Conservation (phyloP, 2,797 vertebrate genomes). For the Manis crassicaudata region DNA sequence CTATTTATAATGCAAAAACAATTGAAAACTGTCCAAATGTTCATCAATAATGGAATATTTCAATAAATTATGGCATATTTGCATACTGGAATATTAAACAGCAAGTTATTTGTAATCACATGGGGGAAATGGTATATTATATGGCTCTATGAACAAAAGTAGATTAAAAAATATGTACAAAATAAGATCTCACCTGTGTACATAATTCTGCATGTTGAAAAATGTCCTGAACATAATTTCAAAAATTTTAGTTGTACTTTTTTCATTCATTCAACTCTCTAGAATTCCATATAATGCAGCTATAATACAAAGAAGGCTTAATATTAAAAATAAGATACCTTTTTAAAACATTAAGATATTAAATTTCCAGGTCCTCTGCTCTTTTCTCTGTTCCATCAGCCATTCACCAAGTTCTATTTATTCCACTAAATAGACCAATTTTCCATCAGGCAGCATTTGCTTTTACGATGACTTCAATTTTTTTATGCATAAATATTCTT, state of each 20-base stretch:
- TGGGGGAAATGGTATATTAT: neutral
- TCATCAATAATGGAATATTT: slow-evolving; percentile 23
- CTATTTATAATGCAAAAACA: slow-evolving; percentile 23
- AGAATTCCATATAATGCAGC: neutral
- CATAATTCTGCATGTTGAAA: neutral
- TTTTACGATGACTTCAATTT: neutral
- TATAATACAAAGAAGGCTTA: neutral
- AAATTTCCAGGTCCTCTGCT: neutral
- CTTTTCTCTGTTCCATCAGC: neutral
- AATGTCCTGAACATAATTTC: neutral
- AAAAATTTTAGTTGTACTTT: slow-evolving; percentile 19
- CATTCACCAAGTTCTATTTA: neutral
- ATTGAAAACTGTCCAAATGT: slow-evolving; percentile 10
- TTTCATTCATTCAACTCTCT: slow-evolving; percentile 23
- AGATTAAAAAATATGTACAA: neutral
- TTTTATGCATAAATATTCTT: neutral
- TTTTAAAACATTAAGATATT: slow-evolving; percentile 14
- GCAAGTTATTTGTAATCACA: neutral
- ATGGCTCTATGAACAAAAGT: neutral
- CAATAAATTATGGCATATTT: neutral
- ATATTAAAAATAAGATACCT: neutral
- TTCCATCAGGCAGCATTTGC: neutral
- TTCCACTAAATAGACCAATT: neutral
- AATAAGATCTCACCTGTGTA: neutral
- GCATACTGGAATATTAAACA: neutral